Evolutionary conservation across 2,113 vertebrate species (phyloP).

Genomic region (Ifrita kowaldi): DNA sequence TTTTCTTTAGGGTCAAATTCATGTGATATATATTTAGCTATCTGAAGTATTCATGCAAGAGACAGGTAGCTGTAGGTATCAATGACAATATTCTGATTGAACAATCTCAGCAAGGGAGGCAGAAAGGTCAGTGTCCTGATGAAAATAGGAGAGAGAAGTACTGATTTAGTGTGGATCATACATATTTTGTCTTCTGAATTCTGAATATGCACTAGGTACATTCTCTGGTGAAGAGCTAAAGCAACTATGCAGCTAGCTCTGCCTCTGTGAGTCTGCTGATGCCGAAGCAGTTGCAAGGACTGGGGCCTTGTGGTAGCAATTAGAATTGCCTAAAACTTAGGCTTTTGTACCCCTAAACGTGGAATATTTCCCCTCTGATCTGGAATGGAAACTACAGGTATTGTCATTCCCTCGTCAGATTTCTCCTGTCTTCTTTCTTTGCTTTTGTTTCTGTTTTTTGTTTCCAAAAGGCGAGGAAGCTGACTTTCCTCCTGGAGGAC

Average conservation of each 20-base stretch:
- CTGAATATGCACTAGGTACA: neutral
- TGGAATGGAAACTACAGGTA: neutral
- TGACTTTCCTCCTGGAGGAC: neutral
- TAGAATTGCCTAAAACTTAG: neutral
- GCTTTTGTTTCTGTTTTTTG: neutral
- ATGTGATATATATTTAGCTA: neutral
- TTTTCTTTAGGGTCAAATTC: neutral
- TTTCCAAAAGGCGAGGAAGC: neutral
- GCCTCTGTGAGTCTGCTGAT: neutral
- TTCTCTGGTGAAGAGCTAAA: neutral
- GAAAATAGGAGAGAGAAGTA: neutral
- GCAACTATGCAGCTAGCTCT: neutral
- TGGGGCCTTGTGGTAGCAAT: neutral
- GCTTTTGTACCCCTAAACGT: neutral
- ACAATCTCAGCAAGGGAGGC: neutral
- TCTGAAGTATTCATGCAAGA: neutral
- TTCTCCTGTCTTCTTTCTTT: neutral
- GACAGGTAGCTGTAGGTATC: neutral
- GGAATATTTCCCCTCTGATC: neutral
- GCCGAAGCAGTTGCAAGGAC: neutral
- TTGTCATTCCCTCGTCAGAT: fast-evolving
- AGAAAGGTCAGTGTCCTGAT: neutral
- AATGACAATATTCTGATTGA: neutral
- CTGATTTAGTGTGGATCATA: neutral
- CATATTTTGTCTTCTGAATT: neutral